Conservation (phyloP, 2,113 vertebrate genomes). For the Anolis carolinensis region DNA sequence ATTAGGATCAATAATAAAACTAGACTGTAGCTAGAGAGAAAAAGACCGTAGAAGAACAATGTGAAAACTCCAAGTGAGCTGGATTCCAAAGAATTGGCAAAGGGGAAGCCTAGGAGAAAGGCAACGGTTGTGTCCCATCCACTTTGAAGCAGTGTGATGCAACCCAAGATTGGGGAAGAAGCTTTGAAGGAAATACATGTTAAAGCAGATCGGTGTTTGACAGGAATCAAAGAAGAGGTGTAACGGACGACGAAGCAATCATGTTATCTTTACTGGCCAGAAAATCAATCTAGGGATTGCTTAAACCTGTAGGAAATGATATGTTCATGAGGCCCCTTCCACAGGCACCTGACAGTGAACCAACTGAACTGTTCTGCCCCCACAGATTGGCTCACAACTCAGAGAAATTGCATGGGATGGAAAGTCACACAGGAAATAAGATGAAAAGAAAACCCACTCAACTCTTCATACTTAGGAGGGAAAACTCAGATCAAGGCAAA, state of each 20-base stretch:
- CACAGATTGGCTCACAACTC: background rate
- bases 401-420: slow-evolving; percentile 23
- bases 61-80: background rate
- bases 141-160: slow-evolving; percentile 45
- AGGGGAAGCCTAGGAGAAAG: slow-evolving; percentile 29
- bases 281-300: slow-evolving; percentile 58
- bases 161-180: slow-evolving; percentile 63
- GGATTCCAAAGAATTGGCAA: background rate
- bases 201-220: slow-evolving; percentile 23
- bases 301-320: slow-evolving; percentile 47
- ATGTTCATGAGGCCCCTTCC: background rate
- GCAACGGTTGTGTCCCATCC: slow-evolving; percentile 34
- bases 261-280: slow-evolving; percentile 33
- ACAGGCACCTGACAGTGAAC: background rate
- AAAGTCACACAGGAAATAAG: slow-evolving; percentile 59
- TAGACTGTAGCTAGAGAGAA: background rate
- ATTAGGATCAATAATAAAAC: background rate
- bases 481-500: slow-evolving; percentile 11
- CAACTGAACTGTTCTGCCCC: rapidly evolving
- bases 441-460: background rate
- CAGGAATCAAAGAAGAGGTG: slow-evolving; percentile 54
- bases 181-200: slow-evolving; percentile 18
- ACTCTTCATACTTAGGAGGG: background rate
- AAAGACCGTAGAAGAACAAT: background rate
- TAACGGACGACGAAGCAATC: slow-evolving; percentile 46